Base-by-base conservation (phyloP, 2,113 vertebrate species). In the Chaetorhynchus papuensis region DNA sequence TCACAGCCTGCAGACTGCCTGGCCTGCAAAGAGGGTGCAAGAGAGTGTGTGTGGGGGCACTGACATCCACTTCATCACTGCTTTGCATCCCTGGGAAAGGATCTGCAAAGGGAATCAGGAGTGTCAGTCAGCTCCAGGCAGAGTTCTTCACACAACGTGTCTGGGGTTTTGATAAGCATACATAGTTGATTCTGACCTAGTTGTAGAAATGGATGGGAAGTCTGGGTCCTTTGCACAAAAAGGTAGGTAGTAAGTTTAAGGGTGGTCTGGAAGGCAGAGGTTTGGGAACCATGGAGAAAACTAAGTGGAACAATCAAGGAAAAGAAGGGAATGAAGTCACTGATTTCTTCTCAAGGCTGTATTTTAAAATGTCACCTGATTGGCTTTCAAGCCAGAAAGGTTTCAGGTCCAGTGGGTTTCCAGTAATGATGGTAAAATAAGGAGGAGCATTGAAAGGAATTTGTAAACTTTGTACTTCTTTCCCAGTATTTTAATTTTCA, bases 371-470 rank as follows among this genome's bases (percentile, higher is more conserved):
- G 39, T 91, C 27, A 31, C 74, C 33, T 61, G 87, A 77, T 63
- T 85, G 78, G 42, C 93, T 95, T 96, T 94, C 74, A 90, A 88
- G 70, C 31, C 84, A 94, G 84, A 93, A 94, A 63, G 63, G 42
- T 77, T 95, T 96, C 75, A 35, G 59, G 78, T 84, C 91, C 87
- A 85, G 59, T 89, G 75, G 74, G 42, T 83, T 93, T 95, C 90
- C 84, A 95, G 90, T 80, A 91, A 93, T 47, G 63, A 80, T 52
- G 75, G 78, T 83, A 93, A 90, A 94, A 91, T 72, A 85, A 93
- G 70, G 84, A 95, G 59, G 59, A 93, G 9, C 78, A 65, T 17
- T 69, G 81, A 93, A 90, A 87, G 59, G 87, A 90, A 88, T 96
- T 63, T 65, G 50, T 95, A 86, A 94, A 91, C 59, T 83, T 85